phyloP scores from a whole-genome alignment of 2,888 invertebrate species.

The Petrolisthes manimaculis region DNA sequence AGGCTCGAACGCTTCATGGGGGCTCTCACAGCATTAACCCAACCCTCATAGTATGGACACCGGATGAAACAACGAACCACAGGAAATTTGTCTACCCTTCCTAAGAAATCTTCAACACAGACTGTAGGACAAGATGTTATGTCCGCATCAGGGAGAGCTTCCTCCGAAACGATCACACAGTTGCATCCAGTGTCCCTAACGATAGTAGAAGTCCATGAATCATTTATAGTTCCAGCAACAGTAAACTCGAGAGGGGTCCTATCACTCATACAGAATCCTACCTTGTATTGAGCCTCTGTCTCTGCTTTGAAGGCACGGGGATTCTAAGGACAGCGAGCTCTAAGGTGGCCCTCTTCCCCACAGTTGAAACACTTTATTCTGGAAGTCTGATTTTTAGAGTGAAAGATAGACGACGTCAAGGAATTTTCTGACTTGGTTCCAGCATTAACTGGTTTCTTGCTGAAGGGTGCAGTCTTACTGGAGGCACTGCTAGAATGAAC shows the following conservation, averaged over 20 bases:
- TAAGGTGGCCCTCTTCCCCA: constrained; percentile 21
- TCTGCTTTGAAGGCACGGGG: neutral
- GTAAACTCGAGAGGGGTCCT: neutral
- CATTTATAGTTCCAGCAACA: constrained; percentile 17
- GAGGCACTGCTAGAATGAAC: neutral
- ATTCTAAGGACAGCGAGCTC: constrained; percentile 3
- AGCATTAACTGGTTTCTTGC: neutral
- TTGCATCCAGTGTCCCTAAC: constrained; percentile 17
- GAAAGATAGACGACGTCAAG: too few relatives aligned
- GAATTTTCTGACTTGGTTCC: too few relatives aligned
- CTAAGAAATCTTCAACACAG: neutral
- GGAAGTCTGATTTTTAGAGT: neutral
- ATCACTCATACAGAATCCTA: constrained; percentile 10
- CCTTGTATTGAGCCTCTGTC: neutral
- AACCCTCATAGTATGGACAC: neutral
- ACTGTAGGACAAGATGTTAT: neutral
- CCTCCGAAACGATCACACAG: constrained; percentile 11
- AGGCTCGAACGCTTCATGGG: constrained; percentile 23
- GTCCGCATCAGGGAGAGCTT: neutral
- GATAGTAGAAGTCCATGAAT: neutral
- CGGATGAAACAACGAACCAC: constrained; percentile 4
- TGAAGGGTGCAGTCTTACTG: neutral
- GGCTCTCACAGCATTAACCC: neutral
- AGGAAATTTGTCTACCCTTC: neutral
- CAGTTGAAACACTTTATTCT: neutral